Percentiles rank a stretch among this genome's conserved stretches.
phyloP scores from a whole-genome alignment of 2,113 vertebrate genomes.

The Nothobranchius kuhntae region DNA sequence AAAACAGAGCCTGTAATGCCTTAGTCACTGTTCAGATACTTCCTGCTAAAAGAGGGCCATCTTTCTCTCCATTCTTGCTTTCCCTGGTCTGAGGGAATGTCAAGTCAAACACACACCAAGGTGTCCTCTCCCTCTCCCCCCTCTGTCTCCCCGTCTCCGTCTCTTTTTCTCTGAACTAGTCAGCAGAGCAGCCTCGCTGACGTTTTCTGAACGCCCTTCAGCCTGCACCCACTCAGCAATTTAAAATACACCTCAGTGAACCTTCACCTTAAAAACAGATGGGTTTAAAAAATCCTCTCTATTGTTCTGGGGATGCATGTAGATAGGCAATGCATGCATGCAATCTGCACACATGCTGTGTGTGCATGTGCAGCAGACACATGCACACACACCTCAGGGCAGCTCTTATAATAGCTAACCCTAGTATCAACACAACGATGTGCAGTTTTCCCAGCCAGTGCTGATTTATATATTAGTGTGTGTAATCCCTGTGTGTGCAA shows the following conservation, averaged over 20 bases:
- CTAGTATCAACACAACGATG: constrained; percentile 24
- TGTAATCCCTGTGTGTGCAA: too few species aligned
- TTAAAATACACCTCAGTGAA: constrained; percentile 43
- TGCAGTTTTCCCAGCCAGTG: constrained; percentile 9
- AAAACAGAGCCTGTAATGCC: constrained; percentile 48
- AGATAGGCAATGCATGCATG: constrained; percentile 35
- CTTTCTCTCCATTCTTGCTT: constrained; percentile 56
- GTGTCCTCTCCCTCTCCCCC: constrained; percentile 49
- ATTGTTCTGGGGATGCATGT: constrained; percentile 5
- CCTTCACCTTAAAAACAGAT: constrained; percentile 35
- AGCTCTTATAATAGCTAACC: constrained; percentile 47
- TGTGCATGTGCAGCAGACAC: constrained; percentile 37
- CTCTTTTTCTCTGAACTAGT: constrained; percentile 31
- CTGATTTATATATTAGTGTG: constrained; percentile 18
- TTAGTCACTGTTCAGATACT: constrained; percentile 73
- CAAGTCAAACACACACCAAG: constrained; percentile 63
- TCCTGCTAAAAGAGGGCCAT: constrained; percentile 69
- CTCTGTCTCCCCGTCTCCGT: constrained; percentile 24
- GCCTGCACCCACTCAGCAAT: constrained; percentile 50
- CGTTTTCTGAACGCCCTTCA: constrained; percentile 48
- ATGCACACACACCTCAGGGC: constrained; percentile 37
- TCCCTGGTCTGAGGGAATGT: constrained; percentile 64
- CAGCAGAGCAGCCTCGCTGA: constrained; percentile 42
- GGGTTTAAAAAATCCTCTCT: constrained; percentile 3
- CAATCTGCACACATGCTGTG: constrained; percentile 31